phyloP scores from a whole-genome alignment of 2,888 invertebrate genomes.

The Oeneis ivallda region DNA sequence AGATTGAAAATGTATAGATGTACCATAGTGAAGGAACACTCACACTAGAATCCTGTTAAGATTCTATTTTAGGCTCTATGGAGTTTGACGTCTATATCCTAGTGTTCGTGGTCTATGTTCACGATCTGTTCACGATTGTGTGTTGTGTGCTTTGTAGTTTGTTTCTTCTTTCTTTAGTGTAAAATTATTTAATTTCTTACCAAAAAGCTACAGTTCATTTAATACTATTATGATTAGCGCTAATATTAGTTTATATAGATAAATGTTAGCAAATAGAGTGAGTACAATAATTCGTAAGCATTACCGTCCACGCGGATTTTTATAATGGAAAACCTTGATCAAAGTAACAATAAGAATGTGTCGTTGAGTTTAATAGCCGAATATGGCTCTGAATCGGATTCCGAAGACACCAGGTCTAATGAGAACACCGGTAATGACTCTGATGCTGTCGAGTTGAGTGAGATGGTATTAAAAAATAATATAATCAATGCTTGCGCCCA shows the following conservation, averaged over 20 bases:
- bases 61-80: no score
- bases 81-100: no score
- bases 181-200: conserved; percentile 4
- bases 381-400: conserved; percentile 76
- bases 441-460: conserved; percentile 68
- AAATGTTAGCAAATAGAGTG: conserved; percentile 18
- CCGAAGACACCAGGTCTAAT: conserved; percentile 64
- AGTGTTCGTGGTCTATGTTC: no score
- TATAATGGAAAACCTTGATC: conserved; percentile 72
- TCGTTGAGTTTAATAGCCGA: conserved; percentile 73
- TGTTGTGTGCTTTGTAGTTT: conserved; percentile 40
- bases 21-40: no score
- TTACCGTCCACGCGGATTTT: conserved; percentile 40
- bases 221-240: neutral
- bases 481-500: conserved; percentile 78
- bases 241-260: neutral
- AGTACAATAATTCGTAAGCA: conserved; percentile 33
- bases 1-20: no score
- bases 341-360: conserved; percentile 73
- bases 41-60: no score
- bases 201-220: conserved; percentile 20
- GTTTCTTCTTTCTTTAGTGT: conserved; percentile 33
- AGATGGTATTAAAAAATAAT: conserved; percentile 77
- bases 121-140: no score
- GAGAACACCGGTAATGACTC: conserved; percentile 63